These are phyloP conservation scores for Mantis religiosa DNA, from an alignment of 2,888 invertebrate species.

Conservation along the genomic window DNA sequence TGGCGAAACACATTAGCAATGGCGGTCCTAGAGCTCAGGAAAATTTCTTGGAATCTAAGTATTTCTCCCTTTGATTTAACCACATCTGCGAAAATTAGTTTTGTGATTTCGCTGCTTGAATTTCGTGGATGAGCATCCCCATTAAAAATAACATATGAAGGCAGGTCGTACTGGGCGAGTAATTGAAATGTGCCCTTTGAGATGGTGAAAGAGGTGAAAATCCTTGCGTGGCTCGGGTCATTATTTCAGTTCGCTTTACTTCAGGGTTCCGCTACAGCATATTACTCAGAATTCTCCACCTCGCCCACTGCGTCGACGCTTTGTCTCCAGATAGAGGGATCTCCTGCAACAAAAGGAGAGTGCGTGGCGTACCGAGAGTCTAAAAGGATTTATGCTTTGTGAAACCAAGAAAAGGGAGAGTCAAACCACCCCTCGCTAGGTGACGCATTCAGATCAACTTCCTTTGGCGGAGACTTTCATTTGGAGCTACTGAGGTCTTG, in stretches of 20 bases:
- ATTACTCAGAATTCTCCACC: background rate
- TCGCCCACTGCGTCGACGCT: background rate
- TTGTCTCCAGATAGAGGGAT: background rate
- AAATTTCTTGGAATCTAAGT: too few species aligned
- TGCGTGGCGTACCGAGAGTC: background rate
- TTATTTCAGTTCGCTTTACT: background rate
- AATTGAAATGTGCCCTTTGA: background rate
- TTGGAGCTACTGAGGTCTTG: background rate
- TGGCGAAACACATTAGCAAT: too few species aligned
- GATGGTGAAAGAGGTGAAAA: background rate
- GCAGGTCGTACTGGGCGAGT: background rate
- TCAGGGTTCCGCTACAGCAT: background rate
- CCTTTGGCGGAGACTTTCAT: background rate
- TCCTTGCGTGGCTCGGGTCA: background rate
- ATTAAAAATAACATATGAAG: background rate
- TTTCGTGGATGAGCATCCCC: background rate
- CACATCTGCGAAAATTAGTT: background rate
- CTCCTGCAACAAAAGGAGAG: background rate
- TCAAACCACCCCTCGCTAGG: background rate
- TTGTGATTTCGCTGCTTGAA: background rate
- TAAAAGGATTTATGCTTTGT: too few species aligned
- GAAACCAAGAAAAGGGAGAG: background rate
- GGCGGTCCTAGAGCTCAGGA: too few species aligned
- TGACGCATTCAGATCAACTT: background rate
- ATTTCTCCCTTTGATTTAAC: too few species aligned